Evolutionary conservation across 2,113 vertebrate species (phyloP).

Genomic region (Euleptes europaea): DNA sequence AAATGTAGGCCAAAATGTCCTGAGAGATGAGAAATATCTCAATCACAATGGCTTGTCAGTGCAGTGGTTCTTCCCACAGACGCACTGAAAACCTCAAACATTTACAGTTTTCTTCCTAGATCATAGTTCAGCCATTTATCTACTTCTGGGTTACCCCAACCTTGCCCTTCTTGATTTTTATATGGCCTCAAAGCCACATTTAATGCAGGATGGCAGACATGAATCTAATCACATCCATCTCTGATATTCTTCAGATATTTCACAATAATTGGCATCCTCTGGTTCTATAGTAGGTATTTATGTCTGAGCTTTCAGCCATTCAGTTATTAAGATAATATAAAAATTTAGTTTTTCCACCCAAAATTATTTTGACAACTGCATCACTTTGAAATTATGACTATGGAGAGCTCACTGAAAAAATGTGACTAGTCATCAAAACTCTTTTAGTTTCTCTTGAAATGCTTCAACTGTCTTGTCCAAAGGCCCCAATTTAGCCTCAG

Average conservation of each 20-base stretch:
- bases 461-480: background rate
- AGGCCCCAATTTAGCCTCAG: background rate
- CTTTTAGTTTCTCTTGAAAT: background rate
- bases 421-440: background rate
- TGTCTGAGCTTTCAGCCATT: conserved; percentile 52
- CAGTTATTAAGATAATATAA: conserved; percentile 50
- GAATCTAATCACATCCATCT: conserved; percentile 26
- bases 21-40: conserved; percentile 53
- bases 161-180: conserved; percentile 61
- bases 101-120: conserved; percentile 72
- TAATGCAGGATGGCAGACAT: conserved; percentile 1
- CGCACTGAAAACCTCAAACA: conserved; percentile 59
- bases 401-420: background rate
- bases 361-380: conserved; percentile 42
- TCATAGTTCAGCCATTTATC: conserved; percentile 69
- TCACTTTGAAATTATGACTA: background rate
- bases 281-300: conserved; percentile 58
- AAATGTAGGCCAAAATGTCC: conserved; percentile 49
- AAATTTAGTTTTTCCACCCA: conserved; percentile 47
- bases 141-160: conserved; percentile 66
- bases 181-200: conserved; percentile 45
- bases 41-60: conserved; percentile 53
- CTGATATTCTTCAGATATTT: conserved; percentile 40
- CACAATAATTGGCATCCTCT: background rate
- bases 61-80: conserved; percentile 49